Evolutionary conservation across 2,888 invertebrate species (phyloP).

Genomic region (Latrodectus hesperus): DNA sequence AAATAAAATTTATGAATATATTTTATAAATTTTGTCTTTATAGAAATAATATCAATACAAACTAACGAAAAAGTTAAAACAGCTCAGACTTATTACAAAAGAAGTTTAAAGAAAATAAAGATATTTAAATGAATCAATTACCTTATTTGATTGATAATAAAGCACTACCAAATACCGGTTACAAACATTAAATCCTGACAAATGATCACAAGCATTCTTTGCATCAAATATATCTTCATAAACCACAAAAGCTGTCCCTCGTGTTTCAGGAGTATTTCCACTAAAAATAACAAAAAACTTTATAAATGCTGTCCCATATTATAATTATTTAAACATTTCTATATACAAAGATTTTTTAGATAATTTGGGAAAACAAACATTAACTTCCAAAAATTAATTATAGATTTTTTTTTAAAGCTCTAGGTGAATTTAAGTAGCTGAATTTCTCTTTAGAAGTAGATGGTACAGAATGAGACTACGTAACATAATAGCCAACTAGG

Average conservation of each 20-base stretch:
- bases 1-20: too few relatives aligned
- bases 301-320: not conserved
- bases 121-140: constrained; percentile 71
- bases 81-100: too few relatives aligned
- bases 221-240: constrained; percentile 99
- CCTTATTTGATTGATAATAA: constrained; percentile 88
- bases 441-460: too few relatives aligned
- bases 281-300: constrained; percentile 76
- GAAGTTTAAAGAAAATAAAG: too few relatives aligned
- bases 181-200: constrained; percentile 99
- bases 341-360: not conserved
- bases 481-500: too few relatives aligned
- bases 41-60: too few relatives aligned
- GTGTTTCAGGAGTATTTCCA: constrained; percentile 83
- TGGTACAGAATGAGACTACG: too few relatives aligned
- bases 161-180: constrained; percentile 98
- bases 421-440: too few relatives aligned
- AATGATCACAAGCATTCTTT: constrained; percentile 99
- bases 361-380: not conserved
- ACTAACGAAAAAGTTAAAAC: too few relatives aligned
- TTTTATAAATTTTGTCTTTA: too few relatives aligned
- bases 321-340: not conserved
- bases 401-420: not conserved
- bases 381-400: not conserved
- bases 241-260: constrained; percentile 84